Conservation (phyloP, 1,140 invertebrate species). For the Listronotus oregonensis region DNA sequence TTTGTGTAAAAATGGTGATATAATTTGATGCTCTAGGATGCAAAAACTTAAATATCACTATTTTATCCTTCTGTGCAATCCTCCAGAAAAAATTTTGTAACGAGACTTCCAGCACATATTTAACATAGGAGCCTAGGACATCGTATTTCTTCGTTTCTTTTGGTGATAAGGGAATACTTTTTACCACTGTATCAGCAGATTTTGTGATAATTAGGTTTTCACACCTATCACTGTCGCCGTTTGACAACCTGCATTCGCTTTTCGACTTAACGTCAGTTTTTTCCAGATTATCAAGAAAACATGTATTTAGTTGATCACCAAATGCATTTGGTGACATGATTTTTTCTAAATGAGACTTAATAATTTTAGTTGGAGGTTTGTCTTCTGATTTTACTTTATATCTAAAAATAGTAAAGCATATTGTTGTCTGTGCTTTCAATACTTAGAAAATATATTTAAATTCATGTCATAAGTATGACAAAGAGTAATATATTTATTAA, state of each 20-base stretch:
- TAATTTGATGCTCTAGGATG: conserved; percentile 57
- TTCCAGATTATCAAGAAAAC: conserved; percentile 23
- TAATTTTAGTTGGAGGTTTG: conserved; percentile 10
- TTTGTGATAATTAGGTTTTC: conserved; percentile 27
- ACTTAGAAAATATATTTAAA: too few species aligned
- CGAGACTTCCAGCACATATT: conserved; percentile 27
- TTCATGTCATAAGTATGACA: too few species aligned
- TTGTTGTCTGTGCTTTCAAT: too few species aligned
- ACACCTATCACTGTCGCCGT: conserved; percentile 1
- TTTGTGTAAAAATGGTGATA: conserved; percentile 34
- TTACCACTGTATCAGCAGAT: conserved; percentile 37
- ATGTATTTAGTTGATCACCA: conserved; percentile 18
- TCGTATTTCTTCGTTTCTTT: conserved; percentile 14
- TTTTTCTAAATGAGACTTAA: conserved; percentile 11
- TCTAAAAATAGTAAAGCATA: neutral
- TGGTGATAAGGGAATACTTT: conserved; percentile 30
- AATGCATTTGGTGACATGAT: neutral
- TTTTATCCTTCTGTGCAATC: conserved; percentile 22
- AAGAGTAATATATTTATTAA: too few species aligned
- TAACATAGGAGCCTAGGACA: conserved; percentile 21
- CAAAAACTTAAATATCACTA: conserved; percentile 49
- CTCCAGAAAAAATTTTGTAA: conserved; percentile 36
- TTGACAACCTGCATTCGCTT: conserved; percentile 12
- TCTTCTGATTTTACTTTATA: conserved; percentile 1
- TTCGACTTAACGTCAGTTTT: conserved; percentile 26